phyloP scores from a whole-genome alignment of 2,113 vertebrate genomes.

The Podarcis cretensis region DNA sequence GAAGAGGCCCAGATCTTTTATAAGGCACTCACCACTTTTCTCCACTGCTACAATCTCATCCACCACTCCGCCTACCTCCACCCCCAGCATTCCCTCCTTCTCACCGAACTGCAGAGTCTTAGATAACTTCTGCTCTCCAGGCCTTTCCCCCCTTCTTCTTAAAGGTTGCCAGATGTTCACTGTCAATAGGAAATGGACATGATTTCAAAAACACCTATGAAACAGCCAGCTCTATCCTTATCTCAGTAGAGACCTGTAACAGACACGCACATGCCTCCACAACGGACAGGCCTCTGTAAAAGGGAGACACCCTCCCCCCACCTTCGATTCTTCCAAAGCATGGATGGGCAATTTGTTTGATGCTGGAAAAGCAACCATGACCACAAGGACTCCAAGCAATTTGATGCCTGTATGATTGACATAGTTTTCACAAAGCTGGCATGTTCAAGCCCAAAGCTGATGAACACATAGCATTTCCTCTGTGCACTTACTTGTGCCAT shows the following conservation, averaged over 20 bases:
- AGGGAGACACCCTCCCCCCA: not conserved
- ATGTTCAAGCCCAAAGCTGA: too few relatives aligned
- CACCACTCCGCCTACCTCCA: not conserved
- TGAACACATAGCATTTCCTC: not conserved
- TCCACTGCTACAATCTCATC: not conserved
- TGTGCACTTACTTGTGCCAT: too few relatives aligned
- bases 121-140: not conserved
- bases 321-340: not conserved
- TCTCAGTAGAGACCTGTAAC: not conserved
- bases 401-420: not conserved
- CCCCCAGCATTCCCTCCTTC: not conserved
- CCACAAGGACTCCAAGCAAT: not conserved
- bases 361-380: not conserved
- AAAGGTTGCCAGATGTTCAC: not conserved
- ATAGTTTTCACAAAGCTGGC: not conserved
- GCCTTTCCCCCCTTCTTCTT: not conserved
- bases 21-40: not conserved
- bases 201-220: not conserved
- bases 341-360: not conserved
- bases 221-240: not conserved
- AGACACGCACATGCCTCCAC: not conserved
- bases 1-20: not conserved
- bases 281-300: not conserved
- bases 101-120: not conserved
- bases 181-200: not conserved